Percentiles rank a stretch among this genome's conserved stretches.
Conservation (phyloP, 2,888 invertebrate genomes). For the Arctia plantaginis region DNA sequence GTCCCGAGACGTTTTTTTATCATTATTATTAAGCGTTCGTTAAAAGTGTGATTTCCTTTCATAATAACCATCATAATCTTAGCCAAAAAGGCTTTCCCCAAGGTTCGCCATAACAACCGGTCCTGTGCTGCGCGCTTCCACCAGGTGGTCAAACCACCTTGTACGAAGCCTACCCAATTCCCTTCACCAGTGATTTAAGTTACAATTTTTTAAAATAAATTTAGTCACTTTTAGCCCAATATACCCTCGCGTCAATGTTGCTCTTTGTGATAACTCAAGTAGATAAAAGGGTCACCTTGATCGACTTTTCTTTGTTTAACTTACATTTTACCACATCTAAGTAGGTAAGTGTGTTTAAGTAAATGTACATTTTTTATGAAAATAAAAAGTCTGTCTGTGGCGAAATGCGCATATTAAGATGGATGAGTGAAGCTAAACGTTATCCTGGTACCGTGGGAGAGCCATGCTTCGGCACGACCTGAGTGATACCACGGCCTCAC, state of each 20-base stretch:
- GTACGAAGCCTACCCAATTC: background rate
- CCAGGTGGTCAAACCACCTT: background rate
- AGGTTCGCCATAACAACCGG: background rate
- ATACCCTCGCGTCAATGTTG: background rate
- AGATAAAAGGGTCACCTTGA: constrained; percentile 6
- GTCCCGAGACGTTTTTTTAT: too few species aligned
- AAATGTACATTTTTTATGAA: background rate
- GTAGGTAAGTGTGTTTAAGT: background rate
- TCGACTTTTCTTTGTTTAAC: background rate
- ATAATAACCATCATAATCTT: background rate
- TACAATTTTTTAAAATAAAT: too few species aligned
- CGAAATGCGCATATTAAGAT: too few species aligned
- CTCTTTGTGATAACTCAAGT: background rate
- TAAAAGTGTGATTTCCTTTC: background rate
- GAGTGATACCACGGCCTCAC: too few species aligned
- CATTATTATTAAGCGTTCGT: too few species aligned
- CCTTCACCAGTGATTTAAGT: background rate
- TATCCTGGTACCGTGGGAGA: too few species aligned
- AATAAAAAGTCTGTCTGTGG: background rate
- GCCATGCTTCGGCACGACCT: too few species aligned
- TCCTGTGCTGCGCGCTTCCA: background rate
- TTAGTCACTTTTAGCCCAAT: background rate
- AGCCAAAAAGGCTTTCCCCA: too few species aligned
- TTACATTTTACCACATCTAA: background rate
- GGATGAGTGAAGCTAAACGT: too few species aligned